Conservation (phyloP, 1,140 invertebrate genomes). For the Drosophila bocki region DNA sequence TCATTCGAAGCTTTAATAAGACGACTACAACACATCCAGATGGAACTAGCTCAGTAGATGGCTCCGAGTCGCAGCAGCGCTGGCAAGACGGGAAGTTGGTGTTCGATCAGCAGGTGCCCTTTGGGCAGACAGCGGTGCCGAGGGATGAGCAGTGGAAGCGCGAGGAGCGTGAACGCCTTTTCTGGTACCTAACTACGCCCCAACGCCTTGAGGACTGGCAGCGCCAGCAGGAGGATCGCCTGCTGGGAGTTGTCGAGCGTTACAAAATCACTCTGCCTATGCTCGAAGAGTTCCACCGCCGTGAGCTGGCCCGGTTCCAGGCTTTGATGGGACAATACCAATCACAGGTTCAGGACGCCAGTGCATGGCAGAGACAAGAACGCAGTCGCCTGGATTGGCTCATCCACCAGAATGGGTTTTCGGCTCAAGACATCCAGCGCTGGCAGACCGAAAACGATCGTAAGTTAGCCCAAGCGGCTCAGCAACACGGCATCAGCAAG, state of each 20-base stretch:
- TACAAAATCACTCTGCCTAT: constrained; percentile 62
- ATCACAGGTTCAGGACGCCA: constrained; percentile 53
- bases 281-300: constrained; percentile 74
- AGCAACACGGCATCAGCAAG: constrained; percentile 53
- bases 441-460: constrained; percentile 74
- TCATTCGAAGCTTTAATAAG: constrained; percentile 61
- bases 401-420: constrained; percentile 75
- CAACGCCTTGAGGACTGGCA: constrained; percentile 76
- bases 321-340: constrained; percentile 67
- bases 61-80: constrained; percentile 63
- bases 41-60: constrained; percentile 67
- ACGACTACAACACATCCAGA: constrained; percentile 66
- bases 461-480: constrained; percentile 56
- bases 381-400: constrained; percentile 77
- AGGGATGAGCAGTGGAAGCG: constrained; percentile 79
- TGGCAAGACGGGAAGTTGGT: constrained; percentile 77
- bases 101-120: constrained; percentile 63
- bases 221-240: constrained; percentile 76
- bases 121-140: constrained; percentile 56
- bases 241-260: constrained; percentile 64
- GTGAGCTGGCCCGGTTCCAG: constrained; percentile 69
- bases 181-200: constrained; percentile 70
- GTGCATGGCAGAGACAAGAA: constrained; percentile 69
- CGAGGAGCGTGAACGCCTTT: constrained; percentile 79
- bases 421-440: constrained; percentile 67